A percentile compares a stretch with the other conserved stretches of the same genome.
Evolutionary conservation across 2,797 vertebrate genomes (phyloP).

Genomic region (Geotrypetes seraphini): DNA sequence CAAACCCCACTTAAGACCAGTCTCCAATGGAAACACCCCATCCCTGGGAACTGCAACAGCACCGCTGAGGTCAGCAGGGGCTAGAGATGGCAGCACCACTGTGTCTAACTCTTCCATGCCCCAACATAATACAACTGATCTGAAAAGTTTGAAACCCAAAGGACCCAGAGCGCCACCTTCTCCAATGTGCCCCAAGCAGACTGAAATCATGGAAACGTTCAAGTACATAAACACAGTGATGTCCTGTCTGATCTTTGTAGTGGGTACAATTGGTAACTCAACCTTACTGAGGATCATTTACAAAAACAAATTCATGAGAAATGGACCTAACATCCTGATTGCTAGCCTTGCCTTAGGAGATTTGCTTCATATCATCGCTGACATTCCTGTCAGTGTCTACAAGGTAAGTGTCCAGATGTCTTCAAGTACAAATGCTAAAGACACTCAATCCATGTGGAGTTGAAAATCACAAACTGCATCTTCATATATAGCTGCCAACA

Average conservation of each 20-base stretch:
- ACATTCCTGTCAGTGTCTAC: constrained; percentile 82
- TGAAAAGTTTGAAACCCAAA: not conserved
- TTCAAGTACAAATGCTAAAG: no score
- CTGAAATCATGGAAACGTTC: constrained; percentile 69
- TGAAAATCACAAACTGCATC: no score
- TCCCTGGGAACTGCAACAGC: not conserved
- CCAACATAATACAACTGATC: no score
- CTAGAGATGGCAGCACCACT: not conserved
- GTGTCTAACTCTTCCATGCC: not conserved
- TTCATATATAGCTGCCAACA: no score
- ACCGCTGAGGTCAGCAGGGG: not conserved
- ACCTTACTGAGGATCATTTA: constrained; percentile 80
- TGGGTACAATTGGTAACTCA: constrained; percentile 79
- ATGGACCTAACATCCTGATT: constrained; percentile 81
- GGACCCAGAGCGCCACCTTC: constrained; percentile 27
- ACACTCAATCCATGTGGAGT: no score
- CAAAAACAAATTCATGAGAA: constrained; percentile 84
- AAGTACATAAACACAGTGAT: constrained; percentile 78
- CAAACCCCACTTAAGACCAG: not conserved
- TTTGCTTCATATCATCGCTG: constrained; percentile 77
- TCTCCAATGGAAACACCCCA: not conserved
- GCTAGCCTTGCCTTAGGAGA: constrained; percentile 83
- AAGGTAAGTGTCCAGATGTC: constrained; percentile 56
- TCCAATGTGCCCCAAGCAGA: constrained; percentile 55
- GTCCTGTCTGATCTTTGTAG: constrained; percentile 71